Base-by-base conservation (phyloP, 2,888 invertebrate genomes). In the Hypselothyrea guttata region DNA sequence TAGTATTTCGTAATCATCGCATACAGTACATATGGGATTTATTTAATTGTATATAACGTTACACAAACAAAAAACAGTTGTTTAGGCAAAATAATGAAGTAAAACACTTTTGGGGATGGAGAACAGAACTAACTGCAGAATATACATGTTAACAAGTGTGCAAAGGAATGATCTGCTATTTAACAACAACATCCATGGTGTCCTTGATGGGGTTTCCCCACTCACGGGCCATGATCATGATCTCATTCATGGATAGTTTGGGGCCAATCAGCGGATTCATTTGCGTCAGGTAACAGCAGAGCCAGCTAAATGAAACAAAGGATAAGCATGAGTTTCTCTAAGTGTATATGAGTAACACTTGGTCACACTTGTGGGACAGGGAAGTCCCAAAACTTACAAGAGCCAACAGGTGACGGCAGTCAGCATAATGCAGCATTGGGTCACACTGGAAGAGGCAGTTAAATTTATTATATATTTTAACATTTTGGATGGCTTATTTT, bases 231-330 rank as follows among this genome's bases (percentile, higher is more conserved):
- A 89, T 75, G 9, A 89, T 89, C 83, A 89, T 73, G 22, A 89
- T 88, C 68, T 88, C 88, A 54, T 87, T 87, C 82, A 71, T 87
- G 4, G 84, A 66, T 41, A 89, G 83, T 62, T 84, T 87, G 5
- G 89, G 89, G n/a, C 89, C 89, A 62, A 89, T 89, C 16, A 89
- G 70, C 7, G 89, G 89, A 46, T 89, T 86, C 83, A 89, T 75
- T 76, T 89, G 89, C 27, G 89, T 89, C 88, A 89, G 84, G 56
- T 89, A 89, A 65, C 89, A 89, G 56, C 89, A 89, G 12, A 89
- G 71, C 89, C 89, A 89, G 71, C 89, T 89, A 44, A 4, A 59
- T 57, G 46, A 46, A 22, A 55, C 8, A 60, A 7, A 62, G 33
- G 30, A 60, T 54, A 65, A 52, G 35, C 5, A 1, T 51, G 5